Evolutionary conservation across 2,888 invertebrate genomes (phyloP).

Genomic region (Caenorhabditis sulstoni): DNA sequence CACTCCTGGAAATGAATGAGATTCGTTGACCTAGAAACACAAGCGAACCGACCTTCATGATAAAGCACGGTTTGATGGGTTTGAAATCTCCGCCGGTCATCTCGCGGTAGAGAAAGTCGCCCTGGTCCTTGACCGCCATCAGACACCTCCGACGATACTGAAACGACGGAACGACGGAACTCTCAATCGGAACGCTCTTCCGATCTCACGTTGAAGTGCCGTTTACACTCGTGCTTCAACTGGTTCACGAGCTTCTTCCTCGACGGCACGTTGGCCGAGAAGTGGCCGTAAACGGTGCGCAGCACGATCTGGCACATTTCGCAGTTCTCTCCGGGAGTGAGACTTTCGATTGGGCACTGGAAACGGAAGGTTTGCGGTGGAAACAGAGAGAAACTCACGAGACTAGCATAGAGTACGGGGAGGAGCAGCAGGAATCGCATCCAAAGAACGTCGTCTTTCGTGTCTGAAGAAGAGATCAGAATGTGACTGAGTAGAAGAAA

Average conservation of each 20-base stretch:
- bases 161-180: slow-evolving; percentile 35
- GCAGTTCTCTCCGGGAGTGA: slow-evolving; percentile 69
- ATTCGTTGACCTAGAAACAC: background rate
- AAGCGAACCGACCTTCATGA: slow-evolving; percentile 46
- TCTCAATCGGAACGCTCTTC: too few relatives aligned
- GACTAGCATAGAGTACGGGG: slow-evolving; percentile 23
- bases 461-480: slow-evolving; percentile 18
- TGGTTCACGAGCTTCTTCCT: slow-evolving; percentile 65
- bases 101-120: slow-evolving; percentile 61
- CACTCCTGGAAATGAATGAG: slow-evolving; percentile 54
- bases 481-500: background rate
- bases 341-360: slow-evolving; percentile 20
- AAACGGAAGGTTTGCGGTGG: slow-evolving; percentile 6
- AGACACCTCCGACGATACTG: slow-evolving; percentile 72
- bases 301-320: slow-evolving; percentile 68
- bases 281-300: slow-evolving; percentile 70
- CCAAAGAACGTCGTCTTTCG: slow-evolving; percentile 9
- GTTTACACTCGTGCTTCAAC: slow-evolving; percentile 75
- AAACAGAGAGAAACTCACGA: slow-evolving; percentile 37
- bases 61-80: slow-evolving; percentile 63
- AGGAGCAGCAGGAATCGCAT: slow-evolving; percentile 38
- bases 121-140: slow-evolving; percentile 64
- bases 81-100: slow-evolving; percentile 67
- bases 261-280: slow-evolving; percentile 64
- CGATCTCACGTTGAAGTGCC: slow-evolving; percentile 73